Evolutionary conservation across 1,140 invertebrate species (phyloP).

Genomic region (Campoletis sonorensis): DNA sequence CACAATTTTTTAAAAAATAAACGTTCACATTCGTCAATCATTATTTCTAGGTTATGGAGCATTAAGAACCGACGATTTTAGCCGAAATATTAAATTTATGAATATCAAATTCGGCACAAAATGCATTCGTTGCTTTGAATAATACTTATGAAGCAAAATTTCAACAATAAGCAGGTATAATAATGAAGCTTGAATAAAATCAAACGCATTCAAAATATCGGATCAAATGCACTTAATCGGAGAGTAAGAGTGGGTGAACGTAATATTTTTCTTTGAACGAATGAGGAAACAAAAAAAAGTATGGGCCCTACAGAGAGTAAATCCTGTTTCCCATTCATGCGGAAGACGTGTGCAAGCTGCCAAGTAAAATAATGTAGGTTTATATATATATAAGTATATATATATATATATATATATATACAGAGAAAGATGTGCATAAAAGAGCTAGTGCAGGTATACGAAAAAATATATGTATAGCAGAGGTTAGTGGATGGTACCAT

Average conservation of each 20-base stretch:
- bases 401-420: too few species aligned
- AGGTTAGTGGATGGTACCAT: slow-evolving; percentile 18
- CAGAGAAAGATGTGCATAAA: slow-evolving; percentile 27
- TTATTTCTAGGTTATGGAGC: too few species aligned
- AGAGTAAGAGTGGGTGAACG: slow-evolving; percentile 56
- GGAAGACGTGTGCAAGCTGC: slow-evolving; percentile 53
- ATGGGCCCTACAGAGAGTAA: slow-evolving; percentile 65
- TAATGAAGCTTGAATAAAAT: background rate
- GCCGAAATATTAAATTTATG: too few species aligned
- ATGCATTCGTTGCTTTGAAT: background rate
- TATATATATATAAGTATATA: slow-evolving; percentile 40
- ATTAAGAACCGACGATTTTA: too few species aligned
- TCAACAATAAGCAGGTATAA: too few species aligned
- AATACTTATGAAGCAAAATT: too few species aligned
- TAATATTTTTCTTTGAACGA: slow-evolving; percentile 66
- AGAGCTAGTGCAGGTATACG: background rate
- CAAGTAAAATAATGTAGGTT: slow-evolving; percentile 40
- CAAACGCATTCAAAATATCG: slow-evolving; percentile 29
- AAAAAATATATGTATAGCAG: background rate
- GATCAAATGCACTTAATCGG: slow-evolving; percentile 55
- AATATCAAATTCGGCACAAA: too few species aligned
- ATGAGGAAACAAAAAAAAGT: slow-evolving; percentile 62
- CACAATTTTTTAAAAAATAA: too few species aligned
- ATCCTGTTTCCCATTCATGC: slow-evolving; percentile 74
- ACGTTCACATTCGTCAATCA: too few species aligned